Evolutionary conservation across 2,888 invertebrate genomes (phyloP), one percentile per base, ranked within the genome.

Genomic region (Molanna angustata): DNA sequence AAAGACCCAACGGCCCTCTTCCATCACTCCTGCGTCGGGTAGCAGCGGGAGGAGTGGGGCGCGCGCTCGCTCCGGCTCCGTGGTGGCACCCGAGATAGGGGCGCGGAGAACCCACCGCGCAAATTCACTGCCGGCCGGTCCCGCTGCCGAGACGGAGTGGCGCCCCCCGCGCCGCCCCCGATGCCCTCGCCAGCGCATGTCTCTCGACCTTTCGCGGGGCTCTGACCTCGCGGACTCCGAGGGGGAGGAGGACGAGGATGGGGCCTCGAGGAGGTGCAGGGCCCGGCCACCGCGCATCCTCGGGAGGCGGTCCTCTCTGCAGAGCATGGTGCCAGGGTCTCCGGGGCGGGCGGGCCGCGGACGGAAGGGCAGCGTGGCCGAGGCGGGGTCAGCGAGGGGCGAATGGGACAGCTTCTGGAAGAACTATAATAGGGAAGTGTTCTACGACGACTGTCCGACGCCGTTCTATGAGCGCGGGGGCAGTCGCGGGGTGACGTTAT

Each of bases 381-480:
- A 52, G 11, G 49, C 55, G 11, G 16, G 31, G 2, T 54, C 49
- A 42, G 56, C 52, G 13, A 47, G 53, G n/a, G 60, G 60, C 1
- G 60, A 60, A 14, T 60, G 60, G 60, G 40, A 55, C 22, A 53
- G 45, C 32, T 60, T 60, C 31, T 60, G 60, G 60, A 33, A 53
- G 11, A 56, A 60, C 49, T 60, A 60, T 48, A 60, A 60, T 43
- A 51, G 48, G 11, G 50, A 51, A 19, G 46, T 48, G 20, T 60
- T 57, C 42, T 60, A 60, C 37, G 60, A 60, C 19, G 60, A 60
- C 33, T 60, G 60, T 33, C 60, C 60, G n/a, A 60, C 60, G 14
- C 60, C 60, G 6, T 60, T 57, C 37, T 53, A 57, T 21, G 55
- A 56, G 14, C 21, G n/a, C n/a, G n/a, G n/a, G n/a, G n/a, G n/a